A percentile compares a stretch with the other conserved stretches of the same genome.
These are phyloP conservation scores for Hyalella azteca DNA, from an alignment of 2,888 invertebrate genomes.

Conservation along the genomic window DNA sequence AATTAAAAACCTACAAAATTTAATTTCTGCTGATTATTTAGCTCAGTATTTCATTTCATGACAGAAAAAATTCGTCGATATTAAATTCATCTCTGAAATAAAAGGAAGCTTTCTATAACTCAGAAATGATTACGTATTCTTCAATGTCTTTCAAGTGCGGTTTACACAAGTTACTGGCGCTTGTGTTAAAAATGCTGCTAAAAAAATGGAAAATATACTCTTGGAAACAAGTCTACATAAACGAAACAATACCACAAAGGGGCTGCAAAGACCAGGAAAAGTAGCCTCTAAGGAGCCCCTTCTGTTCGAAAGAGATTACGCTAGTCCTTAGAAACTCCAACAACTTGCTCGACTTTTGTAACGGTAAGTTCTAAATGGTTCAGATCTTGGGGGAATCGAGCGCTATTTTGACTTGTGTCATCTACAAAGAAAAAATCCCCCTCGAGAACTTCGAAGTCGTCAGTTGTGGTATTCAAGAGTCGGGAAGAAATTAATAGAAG, in stretches of 20 bases:
- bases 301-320: conserved; percentile 37
- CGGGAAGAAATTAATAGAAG: conserved; percentile 29
- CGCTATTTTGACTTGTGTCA: conserved; percentile 36
- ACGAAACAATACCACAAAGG: conserved; percentile 26
- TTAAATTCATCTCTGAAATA: no score
- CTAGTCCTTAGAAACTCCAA: conserved; percentile 35
- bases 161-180: not conserved
- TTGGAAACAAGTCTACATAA: conserved; percentile 2
- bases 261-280: not conserved
- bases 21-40: no score
- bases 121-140: no score
- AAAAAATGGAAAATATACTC: not conserved
- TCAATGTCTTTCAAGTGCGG: no score
- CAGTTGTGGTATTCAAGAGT: conserved; percentile 31
- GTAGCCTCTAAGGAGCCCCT: conserved; percentile 32
- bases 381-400: conserved; percentile 35
- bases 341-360: conserved; percentile 35
- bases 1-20: no score
- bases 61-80: no score
- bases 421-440: conserved; percentile 26
- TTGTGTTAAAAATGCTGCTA: not conserved
- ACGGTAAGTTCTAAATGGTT: conserved; percentile 34
- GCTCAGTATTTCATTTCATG: no score
- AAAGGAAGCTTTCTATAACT: no score
- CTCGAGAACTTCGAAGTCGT: conserved; percentile 22